Conservation (phyloP, 2,888 invertebrate species). For the Stenodera caucasica region DNA sequence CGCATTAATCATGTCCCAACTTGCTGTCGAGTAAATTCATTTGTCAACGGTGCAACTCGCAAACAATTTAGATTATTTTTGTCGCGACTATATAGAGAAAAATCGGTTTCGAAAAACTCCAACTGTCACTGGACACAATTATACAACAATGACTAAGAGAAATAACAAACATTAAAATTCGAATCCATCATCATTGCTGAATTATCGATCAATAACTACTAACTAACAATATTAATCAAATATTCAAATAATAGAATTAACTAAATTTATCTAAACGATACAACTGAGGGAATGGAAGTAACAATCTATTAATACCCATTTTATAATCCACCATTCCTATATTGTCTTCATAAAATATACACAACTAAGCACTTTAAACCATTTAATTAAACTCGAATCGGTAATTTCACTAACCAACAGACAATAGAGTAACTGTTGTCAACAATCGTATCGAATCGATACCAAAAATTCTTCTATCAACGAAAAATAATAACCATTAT, state of each 20-base stretch:
- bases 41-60: constrained; percentile 44
- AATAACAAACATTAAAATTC: constrained; percentile 13
- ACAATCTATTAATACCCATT: neutral
- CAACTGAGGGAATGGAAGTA: neutral
- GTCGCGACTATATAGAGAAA: constrained; percentile 35
- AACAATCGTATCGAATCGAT: neutral
- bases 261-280: neutral
- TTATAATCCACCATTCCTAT: neutral
- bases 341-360: constrained; percentile 8
- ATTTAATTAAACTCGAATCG: constrained; percentile 10
- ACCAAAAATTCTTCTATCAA: neutral
- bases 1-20: constrained; percentile 39
- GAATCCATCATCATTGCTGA: no score
- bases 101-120: constrained; percentile 39
- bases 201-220: neutral
- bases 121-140: constrained; percentile 30
- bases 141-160: constrained; percentile 29
- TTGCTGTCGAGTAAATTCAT: constrained; percentile 42
- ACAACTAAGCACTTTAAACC: neutral
- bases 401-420: constrained; percentile 2
- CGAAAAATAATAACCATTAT: no score
- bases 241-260: neutral
- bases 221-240: no score
- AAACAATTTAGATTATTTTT: constrained; percentile 46
- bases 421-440: neutral